Evolutionary conservation across 2,113 vertebrate species (phyloP).

Genomic region (Protobothrops mucrosquamatus): DNA sequence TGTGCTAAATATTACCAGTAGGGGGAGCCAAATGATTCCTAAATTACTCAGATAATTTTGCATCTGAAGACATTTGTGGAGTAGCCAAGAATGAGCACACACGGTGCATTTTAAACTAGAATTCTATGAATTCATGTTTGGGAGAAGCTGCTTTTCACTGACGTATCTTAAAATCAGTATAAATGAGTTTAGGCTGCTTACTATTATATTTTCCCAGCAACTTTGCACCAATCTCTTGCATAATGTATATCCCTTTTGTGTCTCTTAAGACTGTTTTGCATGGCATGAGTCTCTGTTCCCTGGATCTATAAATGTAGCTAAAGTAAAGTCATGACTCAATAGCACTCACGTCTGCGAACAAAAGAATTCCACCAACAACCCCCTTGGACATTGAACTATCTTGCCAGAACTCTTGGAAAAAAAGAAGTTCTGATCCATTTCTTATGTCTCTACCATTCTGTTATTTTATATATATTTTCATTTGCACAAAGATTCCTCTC

Average conservation of each 20-base stretch:
- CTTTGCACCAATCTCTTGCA: neutral
- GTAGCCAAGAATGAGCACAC: neutral
- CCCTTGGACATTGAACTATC: neutral
- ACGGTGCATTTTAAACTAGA: neutral
- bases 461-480: neutral
- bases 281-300: neutral
- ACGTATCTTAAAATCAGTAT: neutral
- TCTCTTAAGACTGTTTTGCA: neutral
- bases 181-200: neutral
- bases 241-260: neutral
- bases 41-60: neutral
- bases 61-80: neutral
- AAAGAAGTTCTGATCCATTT: neutral
- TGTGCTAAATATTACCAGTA: neutral
- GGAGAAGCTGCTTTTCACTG: neutral
- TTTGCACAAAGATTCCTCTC: neutral
- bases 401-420: neutral
- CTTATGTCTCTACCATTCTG: neutral
- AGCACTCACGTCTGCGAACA: neutral
- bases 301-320: neutral
- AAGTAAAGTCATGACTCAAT: neutral
- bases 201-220: neutral
- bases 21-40: slow-evolving; percentile 2
- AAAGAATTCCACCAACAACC: neutral
- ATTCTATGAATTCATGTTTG: neutral